These are phyloP conservation scores for Litoditis marina DNA, from an alignment of 2,888 invertebrate genomes.

Conservation along the genomic window DNA sequence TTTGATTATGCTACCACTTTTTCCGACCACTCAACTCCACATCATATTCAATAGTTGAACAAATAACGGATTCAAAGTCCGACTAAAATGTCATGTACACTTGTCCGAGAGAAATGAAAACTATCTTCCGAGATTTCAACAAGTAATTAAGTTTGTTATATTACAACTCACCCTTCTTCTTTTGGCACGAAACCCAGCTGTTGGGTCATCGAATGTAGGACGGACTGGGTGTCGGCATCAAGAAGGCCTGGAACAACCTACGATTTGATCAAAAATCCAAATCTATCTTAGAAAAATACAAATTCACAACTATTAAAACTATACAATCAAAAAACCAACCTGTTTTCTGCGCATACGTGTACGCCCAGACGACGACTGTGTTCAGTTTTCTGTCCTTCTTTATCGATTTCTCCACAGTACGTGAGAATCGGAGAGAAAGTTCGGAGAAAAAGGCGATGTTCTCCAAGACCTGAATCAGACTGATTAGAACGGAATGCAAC, in stretches of 20 bases:
- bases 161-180: conserved; percentile 16
- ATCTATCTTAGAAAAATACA: not conserved
- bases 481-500: not conserved
- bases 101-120: no score
- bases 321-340: conserved; percentile 6
- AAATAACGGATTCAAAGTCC: no score
- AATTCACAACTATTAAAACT: not conserved
- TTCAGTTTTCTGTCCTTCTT: conserved; percentile 34
- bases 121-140: no score
- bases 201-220: conserved; percentile 31
- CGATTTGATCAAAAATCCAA: not conserved
- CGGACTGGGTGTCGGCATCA: conserved; percentile 18
- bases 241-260: conserved; percentile 17
- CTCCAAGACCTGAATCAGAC: conserved; percentile 22
- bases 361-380: conserved; percentile 31
- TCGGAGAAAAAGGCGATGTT: conserved; percentile 39
- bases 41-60: no score
- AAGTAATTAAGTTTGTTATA: no score
- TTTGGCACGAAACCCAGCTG: conserved; percentile 26
- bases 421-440: conserved; percentile 23
- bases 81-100: no score
- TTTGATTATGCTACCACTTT: no score
- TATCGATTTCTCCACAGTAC: conserved; percentile 19
- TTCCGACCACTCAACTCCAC: no score
- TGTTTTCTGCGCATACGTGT: conserved; percentile 26